Evolutionary conservation across 2,797 vertebrate genomes (phyloP).

Genomic region (Thunnus albacares): DNA sequence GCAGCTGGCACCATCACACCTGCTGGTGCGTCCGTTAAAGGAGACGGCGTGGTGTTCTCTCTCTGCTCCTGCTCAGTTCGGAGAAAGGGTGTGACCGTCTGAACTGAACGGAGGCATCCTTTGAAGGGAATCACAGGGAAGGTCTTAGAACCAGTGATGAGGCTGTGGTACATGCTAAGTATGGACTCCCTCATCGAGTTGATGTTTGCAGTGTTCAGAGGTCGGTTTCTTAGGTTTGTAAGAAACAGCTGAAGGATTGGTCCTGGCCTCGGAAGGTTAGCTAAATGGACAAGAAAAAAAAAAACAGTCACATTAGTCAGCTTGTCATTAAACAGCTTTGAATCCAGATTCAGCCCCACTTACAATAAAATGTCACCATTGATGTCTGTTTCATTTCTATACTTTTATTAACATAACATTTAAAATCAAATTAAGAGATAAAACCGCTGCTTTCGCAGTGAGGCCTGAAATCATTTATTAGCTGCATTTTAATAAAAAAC

Average conservation of each 20-base stretch:
- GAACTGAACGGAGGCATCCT: rapidly evolving
- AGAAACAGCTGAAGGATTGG: background rate
- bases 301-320: background rate
- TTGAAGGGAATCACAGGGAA: background rate
- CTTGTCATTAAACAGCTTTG: background rate
- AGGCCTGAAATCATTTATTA: no score
- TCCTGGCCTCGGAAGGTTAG: background rate
- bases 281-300: background rate
- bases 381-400: no score
- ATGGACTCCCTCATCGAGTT: background rate
- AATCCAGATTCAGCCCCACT: background rate
- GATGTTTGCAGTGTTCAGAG: background rate
- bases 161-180: constrained; percentile 8
- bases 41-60: background rate
- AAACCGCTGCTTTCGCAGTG: no score
- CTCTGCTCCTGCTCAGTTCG: no score
- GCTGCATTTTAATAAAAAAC: no score
- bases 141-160: background rate
- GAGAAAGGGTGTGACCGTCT: background rate
- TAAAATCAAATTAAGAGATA: no score
- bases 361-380: no score
- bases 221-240: constrained; percentile 18
- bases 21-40: background rate
- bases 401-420: no score
- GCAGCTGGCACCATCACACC: background rate